phyloP scores from a whole-genome alignment of 2,113 vertebrate species.

The Saimiri boliviensis region DNA sequence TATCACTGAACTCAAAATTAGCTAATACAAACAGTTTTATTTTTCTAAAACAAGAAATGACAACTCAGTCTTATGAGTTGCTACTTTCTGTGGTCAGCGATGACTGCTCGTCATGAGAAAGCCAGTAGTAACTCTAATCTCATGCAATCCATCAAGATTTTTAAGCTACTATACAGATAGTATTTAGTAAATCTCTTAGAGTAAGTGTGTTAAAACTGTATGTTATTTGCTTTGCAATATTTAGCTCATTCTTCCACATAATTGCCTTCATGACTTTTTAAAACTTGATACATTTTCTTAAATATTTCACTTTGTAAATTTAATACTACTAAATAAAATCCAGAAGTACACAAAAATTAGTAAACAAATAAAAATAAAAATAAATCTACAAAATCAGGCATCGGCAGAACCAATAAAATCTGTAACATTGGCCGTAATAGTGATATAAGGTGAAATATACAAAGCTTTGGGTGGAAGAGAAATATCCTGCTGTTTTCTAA shows the following conservation, averaged over 20 bases:
- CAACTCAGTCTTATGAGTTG: not conserved
- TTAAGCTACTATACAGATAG: not conserved
- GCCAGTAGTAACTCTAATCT: not conserved
- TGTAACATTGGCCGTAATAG: not conserved
- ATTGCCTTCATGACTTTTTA: not conserved
- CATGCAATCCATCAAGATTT: not conserved
- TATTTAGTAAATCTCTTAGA: not conserved
- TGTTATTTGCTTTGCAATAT: not conserved
- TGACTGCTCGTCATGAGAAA: not conserved
- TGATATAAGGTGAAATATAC: not conserved
- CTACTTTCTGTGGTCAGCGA: not conserved
- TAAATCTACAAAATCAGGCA: not conserved
- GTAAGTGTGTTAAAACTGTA: not conserved
- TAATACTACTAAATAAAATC: not conserved
- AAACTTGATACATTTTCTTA: not conserved
- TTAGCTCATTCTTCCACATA: not conserved
- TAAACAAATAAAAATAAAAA: not conserved
- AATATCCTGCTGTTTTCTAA: not conserved
- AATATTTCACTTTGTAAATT: not conserved
- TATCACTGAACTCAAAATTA: not conserved
- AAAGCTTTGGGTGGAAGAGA: not conserved
- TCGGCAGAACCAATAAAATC: not conserved
- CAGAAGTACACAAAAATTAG: not conserved
- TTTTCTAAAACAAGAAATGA: not conserved
- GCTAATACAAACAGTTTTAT: not conserved